Evolutionary conservation across 2,888 invertebrate genomes (phyloP).

Genomic region (Pimpla rufipes): DNA sequence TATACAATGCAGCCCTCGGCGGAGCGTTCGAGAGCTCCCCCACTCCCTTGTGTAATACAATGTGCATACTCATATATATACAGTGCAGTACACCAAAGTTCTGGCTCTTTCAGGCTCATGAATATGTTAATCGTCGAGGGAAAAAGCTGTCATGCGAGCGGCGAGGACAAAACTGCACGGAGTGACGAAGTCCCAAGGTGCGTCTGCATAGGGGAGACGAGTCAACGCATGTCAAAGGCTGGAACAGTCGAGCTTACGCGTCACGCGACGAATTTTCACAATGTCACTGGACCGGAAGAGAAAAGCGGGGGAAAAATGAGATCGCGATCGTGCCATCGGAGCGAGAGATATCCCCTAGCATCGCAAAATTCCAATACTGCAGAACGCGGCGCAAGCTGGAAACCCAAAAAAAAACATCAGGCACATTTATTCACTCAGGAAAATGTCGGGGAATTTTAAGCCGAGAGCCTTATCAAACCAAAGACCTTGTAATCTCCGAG

Average conservation of each 20-base stretch:
- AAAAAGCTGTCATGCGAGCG: neutral
- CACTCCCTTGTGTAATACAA: conserved; percentile 20
- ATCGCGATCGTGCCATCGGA: too few relatives aligned
- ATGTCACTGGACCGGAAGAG: too few relatives aligned
- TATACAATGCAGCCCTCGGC: neutral
- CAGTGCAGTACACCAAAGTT: conserved; percentile 40
- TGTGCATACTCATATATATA: conserved; percentile 25
- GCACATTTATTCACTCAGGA: too few relatives aligned
- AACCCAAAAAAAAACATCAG: too few relatives aligned
- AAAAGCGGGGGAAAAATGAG: too few relatives aligned
- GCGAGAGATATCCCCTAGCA: too few relatives aligned
- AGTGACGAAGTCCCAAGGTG: conserved; percentile 22
- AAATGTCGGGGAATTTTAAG: too few relatives aligned
- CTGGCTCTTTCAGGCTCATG: conserved; percentile 46
- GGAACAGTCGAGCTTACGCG: conserved; percentile 7
- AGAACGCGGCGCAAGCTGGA: too few relatives aligned
- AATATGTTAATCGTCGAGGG: conserved; percentile 64
- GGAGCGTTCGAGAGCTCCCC: neutral
- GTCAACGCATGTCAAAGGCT: conserved; percentile 40
- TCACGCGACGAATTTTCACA: neutral
- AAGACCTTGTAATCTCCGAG: too few relatives aligned
- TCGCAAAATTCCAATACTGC: too few relatives aligned
- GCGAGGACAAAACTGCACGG: conserved; percentile 22
- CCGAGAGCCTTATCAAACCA: neutral
- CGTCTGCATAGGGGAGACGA: conserved; percentile 23